Evolutionary conservation across 2,888 invertebrate genomes (phyloP).

Genomic region (Hirudinaria manillensis): DNA sequence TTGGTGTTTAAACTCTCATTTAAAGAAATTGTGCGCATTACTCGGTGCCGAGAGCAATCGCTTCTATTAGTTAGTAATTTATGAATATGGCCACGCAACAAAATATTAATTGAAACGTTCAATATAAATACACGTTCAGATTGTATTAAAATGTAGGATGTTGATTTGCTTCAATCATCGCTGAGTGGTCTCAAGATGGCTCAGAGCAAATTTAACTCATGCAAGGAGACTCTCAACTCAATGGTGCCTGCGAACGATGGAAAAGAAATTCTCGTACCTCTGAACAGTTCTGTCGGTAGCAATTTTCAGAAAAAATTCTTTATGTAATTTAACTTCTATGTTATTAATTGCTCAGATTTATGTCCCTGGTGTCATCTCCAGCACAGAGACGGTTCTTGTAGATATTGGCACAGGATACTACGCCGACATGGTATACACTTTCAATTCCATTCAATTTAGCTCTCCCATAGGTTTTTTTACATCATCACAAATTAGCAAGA

Average conservation of each 20-base stretch:
- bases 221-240: constrained; percentile 67
- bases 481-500: background rate
- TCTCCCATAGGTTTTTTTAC: background rate
- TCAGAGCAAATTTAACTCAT: constrained; percentile 80
- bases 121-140: too few relatives aligned
- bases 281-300: constrained; percentile 75
- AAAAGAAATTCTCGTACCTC: constrained; percentile 80
- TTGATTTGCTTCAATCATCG: constrained; percentile 81
- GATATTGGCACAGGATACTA: constrained; percentile 96
- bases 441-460: background rate
- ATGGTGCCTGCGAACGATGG: constrained; percentile 71
- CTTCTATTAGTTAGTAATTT: too few relatives aligned
- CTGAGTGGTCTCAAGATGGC: constrained; percentile 79
- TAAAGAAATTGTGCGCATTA: too few relatives aligned
- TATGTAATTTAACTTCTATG: too few relatives aligned
- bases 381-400: constrained; percentile 79
- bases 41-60: too few relatives aligned
- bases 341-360: constrained; percentile 66
- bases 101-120: too few relatives aligned
- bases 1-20: too few relatives aligned
- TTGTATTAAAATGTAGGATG: constrained; percentile 60
- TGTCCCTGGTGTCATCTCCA: constrained; percentile 79
- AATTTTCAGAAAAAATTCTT: background rate
- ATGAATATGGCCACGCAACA: too few relatives aligned
- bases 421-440: constrained; percentile 71